phyloP scores from a whole-genome alignment of 1,140 invertebrate genomes.

The Eueides isabella region DNA sequence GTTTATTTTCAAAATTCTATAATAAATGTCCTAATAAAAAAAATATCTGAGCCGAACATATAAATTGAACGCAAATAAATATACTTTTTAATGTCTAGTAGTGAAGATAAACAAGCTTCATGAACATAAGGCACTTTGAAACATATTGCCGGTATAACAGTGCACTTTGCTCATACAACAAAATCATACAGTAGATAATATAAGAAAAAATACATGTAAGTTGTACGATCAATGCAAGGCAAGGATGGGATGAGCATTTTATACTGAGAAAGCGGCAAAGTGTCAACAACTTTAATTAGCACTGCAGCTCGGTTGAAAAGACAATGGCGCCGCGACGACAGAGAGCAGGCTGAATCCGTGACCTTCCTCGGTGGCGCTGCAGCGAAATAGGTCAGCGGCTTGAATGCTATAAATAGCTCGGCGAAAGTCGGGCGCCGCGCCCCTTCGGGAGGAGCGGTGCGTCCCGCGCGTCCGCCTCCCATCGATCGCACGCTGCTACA shows the following conservation, averaged over 20 bases:
- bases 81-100: neutral
- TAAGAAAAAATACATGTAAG: constrained; percentile 29
- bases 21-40: neutral
- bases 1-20: constrained; percentile 38
- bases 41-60: too few species aligned
- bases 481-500: constrained; percentile 62
- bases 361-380: constrained; percentile 78
- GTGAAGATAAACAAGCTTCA: neutral
- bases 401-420: constrained; percentile 81
- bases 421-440: constrained; percentile 76
- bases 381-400: constrained; percentile 81
- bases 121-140: neutral
- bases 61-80: neutral
- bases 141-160: neutral
- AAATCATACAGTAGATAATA: constrained; percentile 24
- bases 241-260: constrained; percentile 58
- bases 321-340: constrained; percentile 78
- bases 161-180: neutral
- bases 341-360: constrained; percentile 77
- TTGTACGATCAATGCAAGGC: constrained; percentile 45
- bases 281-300: constrained; percentile 81
- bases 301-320: constrained; percentile 75
- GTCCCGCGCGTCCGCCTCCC: constrained; percentile 56
- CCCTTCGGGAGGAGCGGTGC: constrained; percentile 60
- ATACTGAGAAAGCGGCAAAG: constrained; percentile 62